A percentile compares a stretch with the other conserved stretches of the same genome.
phyloP scores from a whole-genome alignment of 2,113 vertebrate species.

The Pipra filicauda region DNA sequence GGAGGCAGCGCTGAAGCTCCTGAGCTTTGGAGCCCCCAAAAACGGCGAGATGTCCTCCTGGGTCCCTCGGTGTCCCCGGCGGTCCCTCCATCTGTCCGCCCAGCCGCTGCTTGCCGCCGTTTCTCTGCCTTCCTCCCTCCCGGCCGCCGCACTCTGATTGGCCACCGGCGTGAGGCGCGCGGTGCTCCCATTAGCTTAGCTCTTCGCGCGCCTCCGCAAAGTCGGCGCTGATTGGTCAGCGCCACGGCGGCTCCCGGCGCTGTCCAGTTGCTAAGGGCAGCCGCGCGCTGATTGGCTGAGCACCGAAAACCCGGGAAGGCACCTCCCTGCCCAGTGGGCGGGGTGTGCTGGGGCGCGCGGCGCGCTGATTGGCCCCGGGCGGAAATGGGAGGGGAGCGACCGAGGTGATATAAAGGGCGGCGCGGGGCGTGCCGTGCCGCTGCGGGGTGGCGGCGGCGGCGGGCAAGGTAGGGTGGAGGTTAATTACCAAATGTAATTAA shows the following conservation, averaged over 20 bases:
- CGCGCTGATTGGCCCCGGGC: not conserved
- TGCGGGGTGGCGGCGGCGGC: not conserved
- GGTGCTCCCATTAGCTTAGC: not conserved
- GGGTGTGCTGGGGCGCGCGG: no score
- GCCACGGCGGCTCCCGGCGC: not conserved
- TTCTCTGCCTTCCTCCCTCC: not conserved
- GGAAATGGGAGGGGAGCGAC: not conserved
- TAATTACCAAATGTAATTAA: not conserved
- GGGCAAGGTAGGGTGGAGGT: no score
- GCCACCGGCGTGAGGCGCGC: not conserved
- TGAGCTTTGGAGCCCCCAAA: not conserved
- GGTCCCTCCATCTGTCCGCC: no score
- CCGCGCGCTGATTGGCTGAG: not conserved
- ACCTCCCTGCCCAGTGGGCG: no score
- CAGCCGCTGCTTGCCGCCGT: not conserved
- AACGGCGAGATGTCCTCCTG: not conserved
- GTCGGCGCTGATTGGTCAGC: not conserved
- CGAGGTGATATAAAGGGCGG: not conserved
- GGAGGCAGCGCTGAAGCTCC: not conserved
- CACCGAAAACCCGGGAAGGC: not conserved
- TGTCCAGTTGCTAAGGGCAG: not conserved
- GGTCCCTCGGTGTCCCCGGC: no score
- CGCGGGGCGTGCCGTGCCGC: no score
- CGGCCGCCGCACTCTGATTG: not conserved
- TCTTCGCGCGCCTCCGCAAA: not conserved